These are phyloP conservation scores for Pelagia noctiluca DNA, from an alignment of 30 jellyfish, hydroid and myxozoan genomes.

Conservation along the genomic window DNA sequence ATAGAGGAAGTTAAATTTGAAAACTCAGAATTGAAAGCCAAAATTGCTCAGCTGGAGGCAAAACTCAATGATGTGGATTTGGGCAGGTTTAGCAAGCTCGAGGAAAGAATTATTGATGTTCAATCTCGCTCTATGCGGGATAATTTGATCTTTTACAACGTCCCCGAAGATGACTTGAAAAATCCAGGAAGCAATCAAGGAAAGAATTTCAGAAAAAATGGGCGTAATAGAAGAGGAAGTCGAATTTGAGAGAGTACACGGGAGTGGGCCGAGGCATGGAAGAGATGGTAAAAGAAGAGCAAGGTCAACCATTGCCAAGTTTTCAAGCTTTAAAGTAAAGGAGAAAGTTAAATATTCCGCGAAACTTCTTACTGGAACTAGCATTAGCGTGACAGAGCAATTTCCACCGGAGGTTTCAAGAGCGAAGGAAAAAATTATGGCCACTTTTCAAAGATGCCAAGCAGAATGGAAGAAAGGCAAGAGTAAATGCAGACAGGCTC, in stretches of 20 bases:
- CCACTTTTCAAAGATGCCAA: constrained; percentile 20
- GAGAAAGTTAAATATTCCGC: constrained; percentile 18
- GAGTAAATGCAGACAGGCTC: constrained; percentile 7
- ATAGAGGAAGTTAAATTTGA: neutral
- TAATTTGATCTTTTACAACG: constrained; percentile 9
- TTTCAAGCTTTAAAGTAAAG: constrained; percentile 2
- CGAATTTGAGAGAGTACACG: constrained; percentile 15
- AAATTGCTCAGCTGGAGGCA: constrained; percentile 19
- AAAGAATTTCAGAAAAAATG: neutral
- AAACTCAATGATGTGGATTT: constrained; percentile 1
- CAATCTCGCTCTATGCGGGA: constrained; percentile 10
- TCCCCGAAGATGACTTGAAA: neutral
- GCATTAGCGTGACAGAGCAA: constrained; percentile 12
- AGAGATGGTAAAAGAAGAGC: neutral
- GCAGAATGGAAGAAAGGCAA: constrained; percentile 9
- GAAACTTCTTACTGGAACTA: neutral
- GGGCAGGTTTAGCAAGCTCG: neutral
- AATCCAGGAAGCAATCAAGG: neutral
- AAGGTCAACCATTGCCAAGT: constrained; percentile 22
- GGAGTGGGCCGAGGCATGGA: constrained; percentile 19
- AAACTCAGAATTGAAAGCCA: neutral
- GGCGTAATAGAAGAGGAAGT: constrained; percentile 11
- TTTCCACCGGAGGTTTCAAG: constrained; percentile 8
- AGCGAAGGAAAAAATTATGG: constrained; percentile 16
- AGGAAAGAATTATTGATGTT: constrained; percentile 4